Conservation (phyloP, 1,140 invertebrate genomes). For the Cherax quadricarinatus region DNA sequence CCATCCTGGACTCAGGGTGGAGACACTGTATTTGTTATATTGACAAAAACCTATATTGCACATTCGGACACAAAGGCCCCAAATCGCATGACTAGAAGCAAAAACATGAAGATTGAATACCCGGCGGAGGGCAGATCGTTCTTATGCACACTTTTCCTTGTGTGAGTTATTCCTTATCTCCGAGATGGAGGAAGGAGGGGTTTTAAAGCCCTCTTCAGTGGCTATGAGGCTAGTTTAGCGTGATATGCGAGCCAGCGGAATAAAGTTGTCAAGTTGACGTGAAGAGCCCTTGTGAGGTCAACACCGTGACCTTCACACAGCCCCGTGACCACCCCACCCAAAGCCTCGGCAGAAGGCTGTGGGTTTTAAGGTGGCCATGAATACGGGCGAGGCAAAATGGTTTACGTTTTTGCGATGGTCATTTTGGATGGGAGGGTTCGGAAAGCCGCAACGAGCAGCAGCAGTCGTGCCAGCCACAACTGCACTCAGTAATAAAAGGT, state of each 20-base stretch:
- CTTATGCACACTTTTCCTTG: not conserved
- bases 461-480: not conserved
- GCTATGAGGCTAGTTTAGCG: not conserved
- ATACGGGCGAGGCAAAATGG: not conserved
- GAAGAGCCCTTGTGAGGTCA: not conserved
- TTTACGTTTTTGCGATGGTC: not conserved
- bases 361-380: not conserved
- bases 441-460: not conserved
- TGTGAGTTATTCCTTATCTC: not conserved
- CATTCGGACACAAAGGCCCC: not conserved
- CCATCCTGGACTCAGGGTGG: conserved; percentile 45
- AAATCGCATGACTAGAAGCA: no score
- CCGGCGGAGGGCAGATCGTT: not conserved
- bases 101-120: not conserved
- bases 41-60: not conserved
- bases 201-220: not conserved
- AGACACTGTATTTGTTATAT: not conserved
- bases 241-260: conserved; percentile 31
- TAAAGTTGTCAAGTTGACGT: conserved; percentile 33
- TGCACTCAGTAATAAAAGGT: not conserved
- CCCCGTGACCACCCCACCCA: not conserved
- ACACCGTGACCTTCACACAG: conserved; percentile 1
- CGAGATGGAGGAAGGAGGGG: no score
- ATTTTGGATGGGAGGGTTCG: not conserved
- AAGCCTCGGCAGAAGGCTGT: not conserved